Conservation (phyloP, 2,113 vertebrate genomes). For the Pseudonaja textilis region DNA sequence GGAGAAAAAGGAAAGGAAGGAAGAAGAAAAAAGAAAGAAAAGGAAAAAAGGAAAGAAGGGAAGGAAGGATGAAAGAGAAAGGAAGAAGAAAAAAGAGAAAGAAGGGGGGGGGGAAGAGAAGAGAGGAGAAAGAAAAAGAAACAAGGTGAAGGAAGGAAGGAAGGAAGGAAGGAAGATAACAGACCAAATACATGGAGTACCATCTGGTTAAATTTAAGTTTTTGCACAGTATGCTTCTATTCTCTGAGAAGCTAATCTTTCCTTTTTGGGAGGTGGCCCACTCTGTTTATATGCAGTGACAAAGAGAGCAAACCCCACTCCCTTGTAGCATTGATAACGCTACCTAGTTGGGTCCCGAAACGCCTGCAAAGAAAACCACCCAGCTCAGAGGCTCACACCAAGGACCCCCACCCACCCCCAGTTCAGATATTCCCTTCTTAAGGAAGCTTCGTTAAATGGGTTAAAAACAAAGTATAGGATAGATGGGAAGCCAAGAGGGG, state of each 20-base stretch:
- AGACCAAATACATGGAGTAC: neutral
- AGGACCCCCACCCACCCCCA: neutral
- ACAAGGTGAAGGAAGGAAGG: neutral
- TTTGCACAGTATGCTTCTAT: constrained; percentile 3
- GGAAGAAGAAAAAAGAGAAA: neutral
- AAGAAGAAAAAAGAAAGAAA: too few relatives aligned
- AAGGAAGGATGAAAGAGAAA: too few relatives aligned
- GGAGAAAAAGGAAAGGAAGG: too few relatives aligned
- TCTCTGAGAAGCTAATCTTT: constrained; percentile 17
- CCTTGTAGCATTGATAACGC: neutral
- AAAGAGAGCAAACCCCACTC: neutral
- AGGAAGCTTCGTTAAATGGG: neutral
- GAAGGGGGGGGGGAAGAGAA: neutral
- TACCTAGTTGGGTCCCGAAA: neutral
- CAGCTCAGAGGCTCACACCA: neutral
- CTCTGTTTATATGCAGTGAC: constrained; percentile 23
- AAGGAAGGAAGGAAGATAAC: neutral
- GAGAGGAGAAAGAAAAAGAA: neutral
- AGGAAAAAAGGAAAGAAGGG: too few relatives aligned
- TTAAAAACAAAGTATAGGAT: neutral
- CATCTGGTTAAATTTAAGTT: neutral
- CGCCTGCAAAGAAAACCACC: neutral
- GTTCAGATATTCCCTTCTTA: neutral
- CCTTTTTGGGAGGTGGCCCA: neutral
- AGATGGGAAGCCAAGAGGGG: neutral